Percentiles rank a stretch among this genome's conserved stretches.
Evolutionary conservation across 2,113 vertebrate species (phyloP).

Genomic region (Grammomys surdaster): DNA sequence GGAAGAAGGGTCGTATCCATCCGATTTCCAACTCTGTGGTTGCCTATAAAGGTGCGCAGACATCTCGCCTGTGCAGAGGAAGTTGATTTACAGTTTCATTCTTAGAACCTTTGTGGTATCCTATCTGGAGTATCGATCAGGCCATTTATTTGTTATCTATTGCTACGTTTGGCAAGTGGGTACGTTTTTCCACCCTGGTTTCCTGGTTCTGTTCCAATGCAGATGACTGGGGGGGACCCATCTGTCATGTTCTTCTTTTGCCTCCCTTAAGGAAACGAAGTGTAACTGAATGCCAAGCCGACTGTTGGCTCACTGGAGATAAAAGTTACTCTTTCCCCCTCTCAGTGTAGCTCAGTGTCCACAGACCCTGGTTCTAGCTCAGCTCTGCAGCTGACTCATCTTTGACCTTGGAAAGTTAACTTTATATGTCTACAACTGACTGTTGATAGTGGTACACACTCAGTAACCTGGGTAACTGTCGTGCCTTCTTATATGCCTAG

Average conservation of each 20-base stretch:
- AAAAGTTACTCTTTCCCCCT: constrained; percentile 48
- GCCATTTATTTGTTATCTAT: constrained; percentile 56
- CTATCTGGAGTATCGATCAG: background rate
- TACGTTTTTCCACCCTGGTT: constrained; percentile 54
- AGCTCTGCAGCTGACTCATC: background rate
- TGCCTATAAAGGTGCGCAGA: background rate
- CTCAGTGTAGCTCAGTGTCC: background rate
- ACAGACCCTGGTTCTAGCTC: background rate
- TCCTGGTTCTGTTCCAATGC: constrained; percentile 73
- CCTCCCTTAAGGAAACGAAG: constrained; percentile 64
- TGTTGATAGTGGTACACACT: background rate
- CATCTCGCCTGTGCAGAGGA: background rate
- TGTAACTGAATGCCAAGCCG: constrained; percentile 45
- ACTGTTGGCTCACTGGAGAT: constrained; percentile 15
- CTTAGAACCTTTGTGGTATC: background rate
- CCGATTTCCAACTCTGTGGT: background rate
- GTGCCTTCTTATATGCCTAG: background rate
- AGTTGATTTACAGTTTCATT: background rate
- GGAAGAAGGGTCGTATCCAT: constrained; percentile 6
- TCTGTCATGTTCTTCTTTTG: constrained; percentile 75
- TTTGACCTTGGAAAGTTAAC: background rate
- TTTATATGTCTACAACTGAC: background rate
- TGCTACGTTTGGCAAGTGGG: constrained; percentile 63
- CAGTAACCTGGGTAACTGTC: background rate
- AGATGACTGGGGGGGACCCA: constrained; percentile 65